Conservation (phyloP, 92 coral and sea anemone genomes). For the Hydrozoanthus gracilis region DNA sequence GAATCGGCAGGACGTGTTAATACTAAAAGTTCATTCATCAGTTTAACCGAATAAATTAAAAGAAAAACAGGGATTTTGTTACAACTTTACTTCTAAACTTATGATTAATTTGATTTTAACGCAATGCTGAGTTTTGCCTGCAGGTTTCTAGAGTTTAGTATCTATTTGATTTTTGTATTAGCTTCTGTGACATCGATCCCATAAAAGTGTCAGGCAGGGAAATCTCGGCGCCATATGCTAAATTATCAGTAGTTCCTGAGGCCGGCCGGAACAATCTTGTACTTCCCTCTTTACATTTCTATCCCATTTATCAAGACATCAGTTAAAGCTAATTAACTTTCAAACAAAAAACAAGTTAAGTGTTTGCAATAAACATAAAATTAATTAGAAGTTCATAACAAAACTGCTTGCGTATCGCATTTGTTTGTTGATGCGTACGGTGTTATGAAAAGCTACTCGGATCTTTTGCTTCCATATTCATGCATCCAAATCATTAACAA, state of each 20-base stretch:
- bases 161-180: neutral
- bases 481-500: neutral
- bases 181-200: conserved; percentile 2
- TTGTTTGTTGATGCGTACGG: neutral
- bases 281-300: conserved; percentile 19
- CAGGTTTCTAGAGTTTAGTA: neutral
- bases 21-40: neutral
- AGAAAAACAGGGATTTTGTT: neutral
- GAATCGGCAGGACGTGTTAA: conserved; percentile 41
- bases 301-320: conserved; percentile 27
- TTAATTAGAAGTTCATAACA: conserved; percentile 15
- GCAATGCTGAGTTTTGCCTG: neutral
- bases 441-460: neutral
- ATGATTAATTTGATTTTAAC: neutral
- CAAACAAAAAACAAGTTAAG: conserved; percentile 37
- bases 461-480: neutral
- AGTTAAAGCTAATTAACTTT: conserved; percentile 36
- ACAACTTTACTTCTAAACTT: neutral
- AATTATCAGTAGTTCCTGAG: conserved; percentile 25
- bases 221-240: conserved; percentile 38
- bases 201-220: conserved; percentile 30
- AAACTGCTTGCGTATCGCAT: neutral
- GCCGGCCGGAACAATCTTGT: conserved; percentile 32
- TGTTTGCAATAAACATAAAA: conserved; percentile 37
- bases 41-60: neutral